Evolutionary conservation across 2,113 vertebrate species (phyloP).

Genomic region (Merops nubicus): DNA sequence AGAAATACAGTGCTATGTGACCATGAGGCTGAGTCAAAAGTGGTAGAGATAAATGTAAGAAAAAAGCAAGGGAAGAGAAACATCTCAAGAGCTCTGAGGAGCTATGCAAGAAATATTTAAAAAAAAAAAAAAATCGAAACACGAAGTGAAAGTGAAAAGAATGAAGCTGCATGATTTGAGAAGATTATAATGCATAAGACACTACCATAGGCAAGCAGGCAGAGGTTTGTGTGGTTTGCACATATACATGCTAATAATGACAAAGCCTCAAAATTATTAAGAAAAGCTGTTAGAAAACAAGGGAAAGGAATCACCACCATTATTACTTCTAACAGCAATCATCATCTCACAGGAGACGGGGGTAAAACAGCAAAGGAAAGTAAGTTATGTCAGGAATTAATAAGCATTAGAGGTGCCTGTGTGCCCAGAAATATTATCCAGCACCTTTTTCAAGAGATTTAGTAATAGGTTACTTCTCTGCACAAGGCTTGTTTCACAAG

Average conservation of each 20-base stretch:
- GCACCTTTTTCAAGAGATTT: neutral
- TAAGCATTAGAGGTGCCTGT: neutral
- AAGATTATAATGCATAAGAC: neutral
- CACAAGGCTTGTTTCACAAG: neutral
- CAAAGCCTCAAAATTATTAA: neutral
- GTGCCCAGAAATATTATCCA: neutral
- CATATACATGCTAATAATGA: neutral
- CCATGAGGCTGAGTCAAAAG: neutral
- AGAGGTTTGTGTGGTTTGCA: neutral
- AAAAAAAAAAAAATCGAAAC: too few relatives aligned
- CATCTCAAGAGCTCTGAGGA: neutral
- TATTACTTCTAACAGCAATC: neutral
- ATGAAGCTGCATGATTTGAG: neutral
- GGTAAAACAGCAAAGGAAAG: neutral
- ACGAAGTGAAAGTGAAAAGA: neutral
- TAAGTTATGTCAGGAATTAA: neutral
- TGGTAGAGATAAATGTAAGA: neutral
- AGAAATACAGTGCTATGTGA: neutral
- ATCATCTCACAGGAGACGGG: accelerated
- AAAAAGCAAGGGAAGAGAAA: neutral
- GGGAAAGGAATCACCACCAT: neutral
- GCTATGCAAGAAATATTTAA: neutral
- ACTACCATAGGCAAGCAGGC: neutral
- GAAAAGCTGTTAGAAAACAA: neutral
- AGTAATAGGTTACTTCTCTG: neutral